Evolutionary conservation across 2,888 invertebrate species (phyloP), one percentile per base, ranked within the genome.

Genomic region (Hypselothyrea guttata): DNA sequence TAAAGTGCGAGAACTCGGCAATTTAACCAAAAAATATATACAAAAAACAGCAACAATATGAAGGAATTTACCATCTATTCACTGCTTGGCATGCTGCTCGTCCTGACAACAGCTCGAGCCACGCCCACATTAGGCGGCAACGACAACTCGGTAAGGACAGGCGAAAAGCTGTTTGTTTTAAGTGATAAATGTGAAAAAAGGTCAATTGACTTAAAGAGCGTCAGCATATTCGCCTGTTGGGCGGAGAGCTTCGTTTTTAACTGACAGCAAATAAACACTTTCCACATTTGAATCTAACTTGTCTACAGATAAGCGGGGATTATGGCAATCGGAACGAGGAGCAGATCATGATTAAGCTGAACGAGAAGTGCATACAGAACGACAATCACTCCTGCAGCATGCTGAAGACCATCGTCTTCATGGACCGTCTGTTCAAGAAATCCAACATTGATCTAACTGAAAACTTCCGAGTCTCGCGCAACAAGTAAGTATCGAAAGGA

Each of bases 321-420:
- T 83, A 90, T 86, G 71, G 88, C 13, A 86, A 85, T 60, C 88
- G 89, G 60, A 67, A 91, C 72, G 96, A 96, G 90, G 95, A 95
- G 71, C 92, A 93, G 15, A 91, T 96, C 8, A 91, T 95, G 73
- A 92, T 93, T 40, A 95, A 95, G 74, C 90, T 96, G 33, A 95
- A 95, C 86, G 91, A 92, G 72, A 95, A 95, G 91, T 96, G 96
- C 87, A 92, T 93, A 3, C 93, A 94, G 71, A 92, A 94, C 49
- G 96, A 96, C 82, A 93, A 95, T 40, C 94, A 95, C 31, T 94
- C 96, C 7, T 96, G 96, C 88, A 94, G 95, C 86, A 95, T 96
- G 92, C 91, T 95, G 13, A 96, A 96, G 89, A 89, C 96, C 75
- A 94, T 96, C 33, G 94, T 94, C 12, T 96, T 95, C 88, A 95